phyloP scores from a whole-genome alignment of 2,888 invertebrate genomes.

The Petrolisthes manimaculis region DNA sequence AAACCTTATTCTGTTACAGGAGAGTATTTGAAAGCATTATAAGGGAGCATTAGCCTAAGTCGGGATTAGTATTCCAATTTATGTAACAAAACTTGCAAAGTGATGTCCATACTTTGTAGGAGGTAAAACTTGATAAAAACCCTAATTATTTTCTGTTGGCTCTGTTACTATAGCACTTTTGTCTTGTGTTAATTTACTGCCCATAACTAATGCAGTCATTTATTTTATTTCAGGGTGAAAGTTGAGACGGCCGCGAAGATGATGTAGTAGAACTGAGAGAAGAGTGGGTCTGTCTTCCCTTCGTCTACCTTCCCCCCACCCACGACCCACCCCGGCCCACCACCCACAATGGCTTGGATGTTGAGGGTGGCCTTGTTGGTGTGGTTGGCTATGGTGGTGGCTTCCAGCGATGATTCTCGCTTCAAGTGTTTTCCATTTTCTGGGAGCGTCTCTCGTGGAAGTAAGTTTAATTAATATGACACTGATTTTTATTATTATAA shows the following conservation, averaged over 20 bases:
- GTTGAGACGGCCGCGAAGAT: not conserved
- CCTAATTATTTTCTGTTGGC: no score
- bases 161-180: no score
- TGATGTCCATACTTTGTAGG: no score
- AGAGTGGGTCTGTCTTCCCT: not conserved
- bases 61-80: no score
- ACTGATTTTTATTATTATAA: not conserved
- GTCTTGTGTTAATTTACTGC: no score
- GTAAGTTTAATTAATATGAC: not conserved
- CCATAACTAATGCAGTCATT: not conserved
- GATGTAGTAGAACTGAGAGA: not conserved
- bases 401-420: not conserved
- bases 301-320: not conserved
- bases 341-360: not conserved
- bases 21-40: no score
- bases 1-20: no score
- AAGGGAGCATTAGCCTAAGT: no score
- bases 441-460: not conserved
- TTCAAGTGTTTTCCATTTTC: not conserved
- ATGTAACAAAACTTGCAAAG: no score
- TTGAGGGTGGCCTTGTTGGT: not conserved
- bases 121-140: no score
- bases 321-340: not conserved
- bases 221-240: not conserved
- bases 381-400: not conserved